Base-by-base conservation (phyloP, 2,113 vertebrate genomes). In the Phaethornis superciliosus region DNA sequence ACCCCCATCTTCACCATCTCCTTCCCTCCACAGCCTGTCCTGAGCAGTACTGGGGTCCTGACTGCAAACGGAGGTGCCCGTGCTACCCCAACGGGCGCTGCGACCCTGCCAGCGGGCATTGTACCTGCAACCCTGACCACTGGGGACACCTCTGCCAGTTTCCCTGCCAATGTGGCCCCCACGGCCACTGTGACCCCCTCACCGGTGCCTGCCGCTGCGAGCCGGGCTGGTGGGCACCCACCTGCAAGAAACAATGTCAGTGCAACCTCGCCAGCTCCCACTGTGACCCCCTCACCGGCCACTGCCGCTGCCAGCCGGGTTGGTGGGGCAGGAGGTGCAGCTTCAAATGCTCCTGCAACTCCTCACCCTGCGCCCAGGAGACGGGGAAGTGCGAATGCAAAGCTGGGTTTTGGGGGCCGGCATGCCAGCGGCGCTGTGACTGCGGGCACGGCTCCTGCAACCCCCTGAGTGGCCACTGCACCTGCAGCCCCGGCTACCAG, bases 71-170 rank as follows among this genome's bases (percentile, higher is more conserved):
- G 96, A 95, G 85, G 58, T 99, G 99, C 90, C 86, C 28, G 3
- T 99, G 99, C 78, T 84, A 98, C 94, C 99, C 99, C 4, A 79
- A 98, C 0, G 99, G 99, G 77, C 97, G 63, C 71, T 99, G 99
- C 17, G 85, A 99, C 88, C 94, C 98, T 0, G 95, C 32, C 40
- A 99, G 98, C 0, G 99, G 99, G 3, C 94, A 30, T 78, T 99
- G 99, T 95, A 98, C 95, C 54, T 99, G 99, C 87, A 76, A 97
- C 58, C 35, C 95, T 5, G 92, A 86, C 76, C 98, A 97, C 67
- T 99, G 99, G 99, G 99, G 99, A 7, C 37, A 54, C 1, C 85
- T 93, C 54, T 99, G 99, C 94, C 98, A 99, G 95, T 89, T 97
- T 67, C 1, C 85, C 30, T 99, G 99, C 95, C 91, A 90, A 40